These are phyloP conservation scores for Chiloscyllium plagiosum DNA, from an alignment of 2,113 vertebrate species.

Conservation along the genomic window DNA sequence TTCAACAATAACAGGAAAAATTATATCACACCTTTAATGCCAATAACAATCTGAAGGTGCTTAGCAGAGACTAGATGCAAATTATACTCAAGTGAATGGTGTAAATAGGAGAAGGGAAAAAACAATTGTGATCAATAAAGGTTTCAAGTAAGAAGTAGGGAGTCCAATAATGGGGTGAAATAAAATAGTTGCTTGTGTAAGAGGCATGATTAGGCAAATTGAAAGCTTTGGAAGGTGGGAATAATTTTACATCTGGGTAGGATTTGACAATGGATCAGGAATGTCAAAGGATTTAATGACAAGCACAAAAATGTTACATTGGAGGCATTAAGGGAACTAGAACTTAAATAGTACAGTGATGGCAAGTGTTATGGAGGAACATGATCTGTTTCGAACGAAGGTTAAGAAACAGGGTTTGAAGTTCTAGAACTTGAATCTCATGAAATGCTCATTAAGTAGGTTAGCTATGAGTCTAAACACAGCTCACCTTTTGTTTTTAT, in stretches of 20 bases:
- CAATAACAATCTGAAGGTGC: neutral
- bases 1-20: too few species aligned
- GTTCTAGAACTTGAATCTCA: neutral
- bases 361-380: neutral
- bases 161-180: neutral
- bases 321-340: neutral
- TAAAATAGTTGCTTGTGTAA: neutral
- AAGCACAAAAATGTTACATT: neutral
- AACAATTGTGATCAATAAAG: neutral
- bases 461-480: too few species aligned
- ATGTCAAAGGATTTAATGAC: neutral
- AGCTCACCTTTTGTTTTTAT: too few species aligned
- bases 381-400: neutral
- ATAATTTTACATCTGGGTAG: neutral
- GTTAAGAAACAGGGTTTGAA: neutral
- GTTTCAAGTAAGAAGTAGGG: neutral
- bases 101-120: neutral
- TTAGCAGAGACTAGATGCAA: neutral
- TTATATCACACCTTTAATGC: too few species aligned
- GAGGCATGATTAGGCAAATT: neutral
- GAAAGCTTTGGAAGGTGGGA: neutral
- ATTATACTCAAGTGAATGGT: neutral
- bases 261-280: neutral
- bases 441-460: neutral
- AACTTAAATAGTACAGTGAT: neutral